phyloP scores from a whole-genome alignment of 2,888 invertebrate species.

The Cephus pygmeus region DNA sequence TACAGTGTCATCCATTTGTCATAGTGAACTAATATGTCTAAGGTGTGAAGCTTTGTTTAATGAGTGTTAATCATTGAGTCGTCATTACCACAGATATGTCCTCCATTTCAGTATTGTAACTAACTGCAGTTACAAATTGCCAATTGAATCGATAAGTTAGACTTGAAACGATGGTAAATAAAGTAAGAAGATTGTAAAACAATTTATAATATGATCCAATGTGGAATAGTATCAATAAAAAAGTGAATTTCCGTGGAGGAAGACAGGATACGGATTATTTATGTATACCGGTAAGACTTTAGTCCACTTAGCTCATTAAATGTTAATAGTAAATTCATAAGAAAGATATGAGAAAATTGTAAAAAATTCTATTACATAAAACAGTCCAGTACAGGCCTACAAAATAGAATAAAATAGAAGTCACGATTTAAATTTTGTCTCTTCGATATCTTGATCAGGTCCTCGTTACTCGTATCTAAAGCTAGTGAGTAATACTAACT shows the following conservation, averaged over 20 bases:
- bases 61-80: background rate
- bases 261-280: slow-evolving; percentile 22
- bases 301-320: background rate
- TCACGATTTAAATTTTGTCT: background rate
- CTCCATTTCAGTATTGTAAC: background rate
- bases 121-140: background rate
- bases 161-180: background rate
- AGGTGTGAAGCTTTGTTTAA: background rate
- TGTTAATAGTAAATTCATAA: background rate
- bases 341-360: background rate
- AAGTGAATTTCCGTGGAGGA: slow-evolving; percentile 15
- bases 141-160: background rate
- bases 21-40: background rate
- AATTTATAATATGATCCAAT: slow-evolving; percentile 12
- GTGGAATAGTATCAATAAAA: slow-evolving; percentile 18
- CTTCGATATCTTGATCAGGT: background rate
- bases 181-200: background rate
- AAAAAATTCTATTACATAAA: background rate
- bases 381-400: background rate
- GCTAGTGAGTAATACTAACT: background rate
- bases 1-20: background rate
- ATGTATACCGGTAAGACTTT: slow-evolving; percentile 29
- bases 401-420: background rate
- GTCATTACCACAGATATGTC: background rate
- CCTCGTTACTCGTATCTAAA: no score